Percentiles rank a stretch among this genome's conserved stretches.
These are phyloP conservation scores for Cyclura pinguis DNA, from an alignment of 2,797 vertebrate genomes.

Conservation along the genomic window DNA sequence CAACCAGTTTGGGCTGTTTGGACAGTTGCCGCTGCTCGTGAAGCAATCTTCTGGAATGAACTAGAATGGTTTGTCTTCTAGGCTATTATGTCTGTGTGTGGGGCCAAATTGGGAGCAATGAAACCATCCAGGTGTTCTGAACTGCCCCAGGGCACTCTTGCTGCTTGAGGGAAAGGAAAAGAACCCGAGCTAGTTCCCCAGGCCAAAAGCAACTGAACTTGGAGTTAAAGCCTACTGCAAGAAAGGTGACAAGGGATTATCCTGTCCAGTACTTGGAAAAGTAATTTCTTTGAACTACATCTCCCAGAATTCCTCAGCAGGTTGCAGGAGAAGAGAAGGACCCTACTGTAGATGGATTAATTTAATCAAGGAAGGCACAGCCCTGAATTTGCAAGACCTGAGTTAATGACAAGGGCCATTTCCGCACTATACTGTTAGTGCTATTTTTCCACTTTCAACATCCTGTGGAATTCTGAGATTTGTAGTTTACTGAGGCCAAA, in stretches of 20 bases:
- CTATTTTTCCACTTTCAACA: no score
- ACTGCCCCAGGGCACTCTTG: not conserved
- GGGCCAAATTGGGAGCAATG: not conserved
- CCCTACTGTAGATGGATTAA: no score
- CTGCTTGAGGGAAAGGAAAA: not conserved
- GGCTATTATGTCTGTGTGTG: not conserved
- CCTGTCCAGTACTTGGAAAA: not conserved
- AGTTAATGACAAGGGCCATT: no score
- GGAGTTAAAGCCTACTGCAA: not conserved
- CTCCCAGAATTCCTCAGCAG: not conserved
- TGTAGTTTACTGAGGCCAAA: no score
- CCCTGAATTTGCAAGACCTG: no score
- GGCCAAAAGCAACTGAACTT: not conserved
- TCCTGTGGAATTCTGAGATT: no score
- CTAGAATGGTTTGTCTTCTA: not conserved
- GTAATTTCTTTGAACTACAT: not conserved
- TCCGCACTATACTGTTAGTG: no score
- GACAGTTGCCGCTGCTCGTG: not conserved
- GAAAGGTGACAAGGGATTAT: not conserved
- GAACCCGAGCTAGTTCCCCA: not conserved
- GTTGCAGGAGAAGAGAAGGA: not conserved
- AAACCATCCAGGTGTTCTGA: not conserved
- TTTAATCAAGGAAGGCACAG: no score
- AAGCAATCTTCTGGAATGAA: slow-evolving; percentile 27
- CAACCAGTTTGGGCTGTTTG: not conserved